Conservation (phyloP, 2,797 vertebrate genomes). For the Botia kubotai region DNA sequence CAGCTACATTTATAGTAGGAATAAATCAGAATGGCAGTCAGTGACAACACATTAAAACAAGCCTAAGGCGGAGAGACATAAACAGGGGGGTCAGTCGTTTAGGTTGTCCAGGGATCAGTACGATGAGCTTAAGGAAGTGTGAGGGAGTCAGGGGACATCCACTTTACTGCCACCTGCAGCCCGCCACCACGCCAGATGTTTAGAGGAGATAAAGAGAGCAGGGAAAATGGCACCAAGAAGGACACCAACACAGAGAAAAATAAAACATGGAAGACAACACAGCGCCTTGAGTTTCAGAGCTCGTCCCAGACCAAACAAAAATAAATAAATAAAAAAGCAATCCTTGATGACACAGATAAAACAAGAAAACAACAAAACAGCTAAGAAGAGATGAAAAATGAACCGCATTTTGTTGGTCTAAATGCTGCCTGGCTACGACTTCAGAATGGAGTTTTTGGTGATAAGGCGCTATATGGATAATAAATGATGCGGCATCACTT, state of each 20-base stretch:
- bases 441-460: slow-evolving; percentile 23
- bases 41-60: not conserved
- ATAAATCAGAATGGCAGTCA: not conserved
- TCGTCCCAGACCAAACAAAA: not conserved
- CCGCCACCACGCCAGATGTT: slow-evolving; percentile 80
- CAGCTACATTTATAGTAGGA: not conserved
- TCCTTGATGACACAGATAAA: not conserved
- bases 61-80: not conserved
- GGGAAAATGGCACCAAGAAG: slow-evolving; percentile 52
- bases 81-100: slow-evolving; percentile 36
- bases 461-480: not conserved
- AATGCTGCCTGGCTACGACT: slow-evolving; percentile 15
- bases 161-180: slow-evolving; percentile 60
- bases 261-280: slow-evolving; percentile 41
- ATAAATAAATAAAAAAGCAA: slow-evolving; percentile 22
- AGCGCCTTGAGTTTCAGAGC: not conserved
- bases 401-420: slow-evolving; percentile 17
- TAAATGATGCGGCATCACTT: slow-evolving; percentile 13
- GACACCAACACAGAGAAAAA: slow-evolving; percentile 56
- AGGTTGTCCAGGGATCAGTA: slow-evolving; percentile 26
- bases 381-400: slow-evolving; percentile 20
- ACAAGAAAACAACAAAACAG: not conserved
- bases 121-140: slow-evolving; percentile 55
- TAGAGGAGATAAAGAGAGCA: slow-evolving; percentile 51
- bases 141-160: slow-evolving; percentile 61